Conservation (phyloP, 2,797 vertebrate genomes). For the Dromococcyx pavoninus region DNA sequence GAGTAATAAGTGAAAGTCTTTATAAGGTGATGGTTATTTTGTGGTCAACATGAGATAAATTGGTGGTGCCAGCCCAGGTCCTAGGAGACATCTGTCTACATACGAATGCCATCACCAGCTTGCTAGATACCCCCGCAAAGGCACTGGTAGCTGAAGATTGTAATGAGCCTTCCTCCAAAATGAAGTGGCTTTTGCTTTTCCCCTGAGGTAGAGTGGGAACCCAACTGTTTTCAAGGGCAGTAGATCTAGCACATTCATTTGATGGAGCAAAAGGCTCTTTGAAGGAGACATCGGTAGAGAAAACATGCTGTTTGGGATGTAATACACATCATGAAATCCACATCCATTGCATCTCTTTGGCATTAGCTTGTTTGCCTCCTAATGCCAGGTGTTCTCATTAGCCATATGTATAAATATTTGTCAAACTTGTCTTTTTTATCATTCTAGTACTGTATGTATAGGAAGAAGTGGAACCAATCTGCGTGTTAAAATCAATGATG, state of each 20-base stretch:
- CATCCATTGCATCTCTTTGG: slow-evolving; percentile 34
- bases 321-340: background rate
- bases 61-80: slow-evolving; percentile 46
- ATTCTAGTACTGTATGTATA: slow-evolving; percentile 67
- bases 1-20: slow-evolving; percentile 58
- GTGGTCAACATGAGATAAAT: slow-evolving; percentile 59
- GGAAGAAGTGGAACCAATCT: slow-evolving; percentile 57
- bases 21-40: slow-evolving; percentile 52
- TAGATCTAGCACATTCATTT: background rate
- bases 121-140: background rate
- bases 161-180: background rate
- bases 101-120: background rate
- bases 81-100: slow-evolving; percentile 41
- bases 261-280: background rate
- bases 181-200: background rate
- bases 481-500: slow-evolving; percentile 5
- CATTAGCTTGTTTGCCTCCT: slow-evolving; percentile 62
- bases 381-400: slow-evolving; percentile 74
- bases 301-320: slow-evolving; percentile 13
- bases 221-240: background rate
- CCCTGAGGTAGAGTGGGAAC: background rate
- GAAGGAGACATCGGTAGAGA: background rate
- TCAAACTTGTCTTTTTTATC: slow-evolving; percentile 55
- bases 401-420: slow-evolving; percentile 77
- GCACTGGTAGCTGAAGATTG: background rate